Percentiles rank a stretch among this genome's conserved stretches.
Conservation (phyloP, 1,140 invertebrate species). For the Bombus polaris region DNA sequence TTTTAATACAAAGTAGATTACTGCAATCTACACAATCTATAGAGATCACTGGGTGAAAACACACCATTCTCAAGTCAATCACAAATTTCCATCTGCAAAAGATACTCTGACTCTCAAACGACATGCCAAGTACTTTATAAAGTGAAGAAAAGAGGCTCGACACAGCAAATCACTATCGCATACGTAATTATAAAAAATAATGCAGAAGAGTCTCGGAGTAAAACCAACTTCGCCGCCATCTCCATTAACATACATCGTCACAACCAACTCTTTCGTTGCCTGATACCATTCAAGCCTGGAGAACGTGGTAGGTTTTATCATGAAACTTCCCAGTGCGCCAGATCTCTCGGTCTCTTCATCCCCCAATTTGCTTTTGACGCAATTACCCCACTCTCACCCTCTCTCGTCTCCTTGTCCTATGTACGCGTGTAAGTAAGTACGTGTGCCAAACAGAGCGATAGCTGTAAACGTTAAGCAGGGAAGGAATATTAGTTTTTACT, state of each 20-base stretch:
- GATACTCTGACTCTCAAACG: background rate
- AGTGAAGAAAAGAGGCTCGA: too few relatives aligned
- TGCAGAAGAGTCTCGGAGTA: too few relatives aligned
- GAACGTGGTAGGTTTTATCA: background rate
- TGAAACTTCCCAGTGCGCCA: background rate
- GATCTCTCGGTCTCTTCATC: background rate
- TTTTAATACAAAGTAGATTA: background rate
- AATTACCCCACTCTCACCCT: slow-evolving; percentile 14
- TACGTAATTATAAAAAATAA: slow-evolving; percentile 11
- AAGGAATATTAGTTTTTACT: slow-evolving; percentile 48
- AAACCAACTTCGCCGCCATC: background rate
- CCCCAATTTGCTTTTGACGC: slow-evolving; percentile 42
- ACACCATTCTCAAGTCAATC: background rate
- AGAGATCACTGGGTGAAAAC: too few relatives aligned
- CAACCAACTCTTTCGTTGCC: too few relatives aligned
- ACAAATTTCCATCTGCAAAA: background rate
- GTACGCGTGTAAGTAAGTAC: too few relatives aligned
- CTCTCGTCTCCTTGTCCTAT: background rate
- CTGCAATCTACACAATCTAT: background rate
- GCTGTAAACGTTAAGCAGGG: slow-evolving; percentile 18
- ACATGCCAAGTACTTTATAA: background rate
- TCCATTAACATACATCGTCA: background rate
- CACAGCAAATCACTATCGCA: too few relatives aligned
- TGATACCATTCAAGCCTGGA: background rate
- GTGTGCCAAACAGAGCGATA: slow-evolving; percentile 35